phyloP scores from a whole-genome alignment of 1,140 invertebrate species.

The Berghia stephanieae region DNA sequence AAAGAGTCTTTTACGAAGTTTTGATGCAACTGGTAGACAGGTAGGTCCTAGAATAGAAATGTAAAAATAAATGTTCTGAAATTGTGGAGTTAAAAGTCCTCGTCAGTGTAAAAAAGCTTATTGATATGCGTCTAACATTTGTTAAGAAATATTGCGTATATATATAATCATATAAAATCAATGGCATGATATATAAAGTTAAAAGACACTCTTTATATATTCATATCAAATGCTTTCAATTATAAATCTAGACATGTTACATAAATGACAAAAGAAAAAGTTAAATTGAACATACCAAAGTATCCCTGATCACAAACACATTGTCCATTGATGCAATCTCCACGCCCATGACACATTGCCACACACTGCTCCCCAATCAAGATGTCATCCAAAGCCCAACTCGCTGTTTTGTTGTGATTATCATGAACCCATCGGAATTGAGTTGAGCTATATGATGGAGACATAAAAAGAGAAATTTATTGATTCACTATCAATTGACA shows the following conservation, averaged over 20 bases:
- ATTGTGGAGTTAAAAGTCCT: neutral
- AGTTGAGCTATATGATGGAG: constrained; percentile 56
- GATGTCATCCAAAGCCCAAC: constrained; percentile 68
- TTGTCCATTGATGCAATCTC: constrained; percentile 63
- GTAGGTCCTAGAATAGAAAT: constrained; percentile 48
- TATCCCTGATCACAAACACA: constrained; percentile 67
- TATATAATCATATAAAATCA: no score
- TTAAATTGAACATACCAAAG: constrained; percentile 17
- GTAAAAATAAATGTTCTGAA: neutral
- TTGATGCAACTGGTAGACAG: constrained; percentile 48
- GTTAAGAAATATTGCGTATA: no score
- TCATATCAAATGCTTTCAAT: no score
- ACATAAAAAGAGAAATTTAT: constrained; percentile 27
- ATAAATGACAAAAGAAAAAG: neutral
- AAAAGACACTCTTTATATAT: no score
- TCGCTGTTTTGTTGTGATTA: constrained; percentile 38
- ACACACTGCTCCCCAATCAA: constrained; percentile 67
- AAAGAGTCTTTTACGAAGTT: constrained; percentile 56
- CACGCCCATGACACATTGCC: constrained; percentile 65
- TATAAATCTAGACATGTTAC: no score
- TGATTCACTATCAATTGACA: no score
- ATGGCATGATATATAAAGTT: no score
- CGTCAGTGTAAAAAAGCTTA: no score
- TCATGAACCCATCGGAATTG: constrained; percentile 68
- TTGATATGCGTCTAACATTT: no score